phyloP scores from a whole-genome alignment of 92 coral and sea anemone genomes.

The Porites lobata region DNA sequence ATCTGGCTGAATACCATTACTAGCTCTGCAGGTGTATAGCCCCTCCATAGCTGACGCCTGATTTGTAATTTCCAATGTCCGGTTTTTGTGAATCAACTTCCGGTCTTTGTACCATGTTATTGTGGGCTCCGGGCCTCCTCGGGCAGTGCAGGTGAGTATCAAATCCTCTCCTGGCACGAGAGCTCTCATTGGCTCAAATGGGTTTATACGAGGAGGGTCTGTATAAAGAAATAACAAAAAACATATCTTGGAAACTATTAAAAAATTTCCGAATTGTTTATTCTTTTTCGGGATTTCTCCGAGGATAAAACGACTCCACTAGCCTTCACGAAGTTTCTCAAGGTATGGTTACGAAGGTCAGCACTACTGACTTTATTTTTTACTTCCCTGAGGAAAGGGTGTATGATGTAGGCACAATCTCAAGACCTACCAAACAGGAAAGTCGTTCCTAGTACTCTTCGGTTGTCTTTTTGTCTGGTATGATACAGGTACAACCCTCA shows the following conservation, averaged over 20 bases:
- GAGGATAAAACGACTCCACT: too few species aligned
- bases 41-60: conserved; percentile 16
- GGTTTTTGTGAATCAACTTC: conserved; percentile 21
- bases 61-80: conserved; percentile 29
- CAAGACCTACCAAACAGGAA: too few species aligned
- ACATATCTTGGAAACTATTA: too few species aligned
- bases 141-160: conserved; percentile 28
- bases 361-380: too few species aligned
- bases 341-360: too few species aligned
- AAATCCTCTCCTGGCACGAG: conserved; percentile 15
- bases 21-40: conserved; percentile 50
- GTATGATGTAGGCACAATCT: too few species aligned
- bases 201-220: conserved; percentile 42
- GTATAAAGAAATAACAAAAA: background rate
- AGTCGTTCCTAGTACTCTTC: too few species aligned
- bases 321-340: too few species aligned
- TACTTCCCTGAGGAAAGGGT: too few species aligned
- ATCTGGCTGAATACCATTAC: conserved; percentile 52
- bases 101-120: conserved; percentile 51
- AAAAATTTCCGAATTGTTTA: too few species aligned
- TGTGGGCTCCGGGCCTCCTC: conserved; percentile 59
- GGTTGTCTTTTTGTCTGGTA: too few species aligned
- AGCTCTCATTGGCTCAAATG: conserved; percentile 9
- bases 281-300: background rate
- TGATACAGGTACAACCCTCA: too few species aligned